Conservation (phyloP, 2,888 invertebrate genomes). For the Agrotis ipsilon region DNA sequence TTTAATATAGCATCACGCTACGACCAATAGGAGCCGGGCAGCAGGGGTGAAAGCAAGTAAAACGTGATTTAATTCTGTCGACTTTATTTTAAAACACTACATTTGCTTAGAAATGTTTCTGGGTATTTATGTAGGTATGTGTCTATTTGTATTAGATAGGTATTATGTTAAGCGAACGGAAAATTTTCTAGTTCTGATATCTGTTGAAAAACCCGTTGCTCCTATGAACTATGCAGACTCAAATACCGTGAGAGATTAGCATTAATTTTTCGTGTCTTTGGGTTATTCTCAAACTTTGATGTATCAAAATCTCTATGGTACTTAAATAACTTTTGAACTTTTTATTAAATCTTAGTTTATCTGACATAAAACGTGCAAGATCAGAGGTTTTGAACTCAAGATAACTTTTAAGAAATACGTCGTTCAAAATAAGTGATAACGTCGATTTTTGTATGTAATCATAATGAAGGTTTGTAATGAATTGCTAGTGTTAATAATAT, state of each 20-base stretch:
- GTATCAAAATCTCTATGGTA: constrained; percentile 3
- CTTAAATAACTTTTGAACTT: constrained; percentile 9
- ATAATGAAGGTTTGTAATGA: constrained; percentile 22
- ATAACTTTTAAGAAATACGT: constrained; percentile 42
- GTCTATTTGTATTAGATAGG: constrained; percentile 15
- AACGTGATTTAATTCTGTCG: background rate
- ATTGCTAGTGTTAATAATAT: constrained; percentile 7
- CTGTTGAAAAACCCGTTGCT: constrained; percentile 21
- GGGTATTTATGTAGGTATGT: constrained; percentile 11
- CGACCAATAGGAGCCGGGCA: no score
- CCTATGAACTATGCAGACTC: constrained; percentile 11
- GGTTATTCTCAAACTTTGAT: background rate
- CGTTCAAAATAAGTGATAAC: constrained; percentile 27
- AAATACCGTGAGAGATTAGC: background rate
- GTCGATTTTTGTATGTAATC: constrained; percentile 10
- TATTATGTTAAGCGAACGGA: constrained; percentile 13
- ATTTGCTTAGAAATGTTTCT: background rate
- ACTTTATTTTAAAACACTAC: background rate
- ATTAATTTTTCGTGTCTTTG: background rate
- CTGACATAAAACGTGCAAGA: constrained; percentile 28
- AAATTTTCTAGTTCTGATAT: constrained; percentile 11
- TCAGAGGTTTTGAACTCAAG: constrained; percentile 45
- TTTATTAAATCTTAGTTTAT: constrained; percentile 41
- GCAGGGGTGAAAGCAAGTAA: background rate
- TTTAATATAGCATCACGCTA: no score